These are phyloP conservation scores for Henricia sp. DNA, from an alignment of 53 echinoderm and acorn worm species.

Conservation along the genomic window DNA sequence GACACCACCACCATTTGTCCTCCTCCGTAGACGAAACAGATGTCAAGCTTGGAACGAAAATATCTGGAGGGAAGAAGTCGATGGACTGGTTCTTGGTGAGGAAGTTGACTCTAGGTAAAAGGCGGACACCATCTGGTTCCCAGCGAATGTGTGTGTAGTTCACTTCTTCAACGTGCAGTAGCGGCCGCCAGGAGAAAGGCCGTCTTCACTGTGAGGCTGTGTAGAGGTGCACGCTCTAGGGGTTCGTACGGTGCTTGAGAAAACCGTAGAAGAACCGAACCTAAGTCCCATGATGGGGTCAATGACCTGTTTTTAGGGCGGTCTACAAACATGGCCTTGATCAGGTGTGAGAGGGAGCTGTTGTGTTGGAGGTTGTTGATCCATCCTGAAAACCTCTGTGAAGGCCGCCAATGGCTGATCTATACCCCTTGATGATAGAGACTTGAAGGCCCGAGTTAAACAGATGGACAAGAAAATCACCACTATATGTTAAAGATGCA, in stretches of 20 bases:
- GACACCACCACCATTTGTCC: no score
- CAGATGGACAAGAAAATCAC: not conserved
- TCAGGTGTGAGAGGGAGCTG: not conserved
- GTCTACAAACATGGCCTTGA: conserved; percentile 15
- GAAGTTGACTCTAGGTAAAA: not conserved
- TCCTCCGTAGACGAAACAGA: no score
- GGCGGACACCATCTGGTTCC: conserved; percentile 4
- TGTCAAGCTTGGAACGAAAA: conserved; percentile 8
- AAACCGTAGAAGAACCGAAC: conserved; percentile 2
- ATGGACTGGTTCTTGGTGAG: conserved; percentile 4
- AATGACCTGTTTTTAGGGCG: not conserved
- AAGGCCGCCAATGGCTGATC: no score
- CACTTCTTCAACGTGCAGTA: not conserved
- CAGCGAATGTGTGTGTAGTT: not conserved
- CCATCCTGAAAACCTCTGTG: no score
- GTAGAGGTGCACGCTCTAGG: not conserved
- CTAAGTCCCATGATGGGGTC: not conserved
- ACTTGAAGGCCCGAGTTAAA: no score
- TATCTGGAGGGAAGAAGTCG: not conserved
- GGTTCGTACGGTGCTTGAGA: no score
- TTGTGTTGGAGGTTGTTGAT: not conserved
- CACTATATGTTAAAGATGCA: not conserved
- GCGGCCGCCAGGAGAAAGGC: not conserved
- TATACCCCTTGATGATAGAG: no score
- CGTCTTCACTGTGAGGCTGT: conserved; percentile 6